phyloP scores from a whole-genome alignment of 2,113 vertebrate species.

The Sciurus niger region DNA sequence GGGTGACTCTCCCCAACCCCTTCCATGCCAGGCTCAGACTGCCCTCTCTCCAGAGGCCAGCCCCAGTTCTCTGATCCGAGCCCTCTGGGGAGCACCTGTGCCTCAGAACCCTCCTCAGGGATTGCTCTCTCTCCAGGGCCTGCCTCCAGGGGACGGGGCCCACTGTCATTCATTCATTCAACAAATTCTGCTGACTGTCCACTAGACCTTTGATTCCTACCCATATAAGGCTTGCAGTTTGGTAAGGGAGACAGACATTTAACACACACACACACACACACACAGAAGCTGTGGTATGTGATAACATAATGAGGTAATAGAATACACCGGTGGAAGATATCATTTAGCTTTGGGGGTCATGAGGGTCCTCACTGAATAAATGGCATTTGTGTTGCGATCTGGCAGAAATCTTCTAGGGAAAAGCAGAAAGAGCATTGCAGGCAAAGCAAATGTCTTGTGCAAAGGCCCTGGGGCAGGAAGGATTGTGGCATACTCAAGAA shows the following conservation, averaged over 20 bases:
- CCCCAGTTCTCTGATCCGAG: neutral
- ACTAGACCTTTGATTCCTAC: neutral
- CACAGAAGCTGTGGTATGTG: neutral
- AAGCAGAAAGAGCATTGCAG: neutral
- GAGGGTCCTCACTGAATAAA: neutral
- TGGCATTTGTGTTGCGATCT: neutral
- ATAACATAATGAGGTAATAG: neutral
- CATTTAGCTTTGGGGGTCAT: neutral
- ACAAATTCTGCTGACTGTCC: neutral
- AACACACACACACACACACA: neutral
- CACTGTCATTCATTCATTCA: neutral
- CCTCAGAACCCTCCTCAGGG: neutral
- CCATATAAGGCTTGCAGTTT: neutral
- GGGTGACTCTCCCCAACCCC: neutral
- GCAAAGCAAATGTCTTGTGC: neutral
- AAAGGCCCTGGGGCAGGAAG: slow-evolving; percentile 36
- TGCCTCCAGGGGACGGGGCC: neutral
- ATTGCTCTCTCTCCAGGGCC: neutral
- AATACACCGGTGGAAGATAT: neutral
- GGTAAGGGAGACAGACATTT: neutral
- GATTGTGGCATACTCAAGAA: neutral
- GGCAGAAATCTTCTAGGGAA: neutral
- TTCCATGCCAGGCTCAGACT: neutral
- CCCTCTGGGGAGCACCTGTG: neutral
- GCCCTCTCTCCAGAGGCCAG: neutral